Evolutionary conservation across 2,888 invertebrate species (phyloP), one percentile per base, ranked within the genome.

Genomic region (Aphidius colemani): DNA sequence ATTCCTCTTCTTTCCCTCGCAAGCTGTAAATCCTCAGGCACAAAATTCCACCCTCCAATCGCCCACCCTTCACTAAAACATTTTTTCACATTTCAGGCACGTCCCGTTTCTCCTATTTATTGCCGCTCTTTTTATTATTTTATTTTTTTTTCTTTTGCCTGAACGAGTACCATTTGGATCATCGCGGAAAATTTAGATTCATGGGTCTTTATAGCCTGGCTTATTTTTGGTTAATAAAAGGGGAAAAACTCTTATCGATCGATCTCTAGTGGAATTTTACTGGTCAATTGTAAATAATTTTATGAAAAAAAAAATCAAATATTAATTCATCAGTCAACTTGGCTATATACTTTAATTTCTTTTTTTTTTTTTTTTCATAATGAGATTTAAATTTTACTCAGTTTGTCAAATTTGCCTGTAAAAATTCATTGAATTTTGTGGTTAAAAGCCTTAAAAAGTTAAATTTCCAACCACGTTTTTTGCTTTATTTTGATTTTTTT

Each of bases 101-200:
- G 77, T 75, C 71, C 69, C 69, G 70, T 73, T 71, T 69, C 30
- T 70, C 70, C 75, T 76, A 75, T 77, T 76, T 76, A 77, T 77
- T 77, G 74, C 56, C 75, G 72, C 30, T 30, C 30, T 30, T 30
- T 30, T 30, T 30, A 30, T 30, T 30, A 30, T 30, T 30, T 30
- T 30, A 2, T 30, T 71, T 72, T 76, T 72, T 74, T 72, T 75
- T n/a, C n/a, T n/a, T 73, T 75, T 74, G 73, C 71, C 66, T 73
- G 72, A 73, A 68, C 73, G 70, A 65, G 64, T 69, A 71, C 71
- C 71, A 71, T n/a, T 71, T 76, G 75, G 77, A 78, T 78, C 78
- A 78, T 60, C 43, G 11, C 11, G 5, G n/a, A 2, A 60, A 51
- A 60, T 11, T 39, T n/a, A 48, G 9, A 18, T 13, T 30, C 30